Percentiles rank a stretch among this genome's conserved stretches.
These are phyloP conservation scores for Cyrtorhinus lividipennis DNA, from an alignment of 1,140 invertebrate species.

Conservation along the genomic window DNA sequence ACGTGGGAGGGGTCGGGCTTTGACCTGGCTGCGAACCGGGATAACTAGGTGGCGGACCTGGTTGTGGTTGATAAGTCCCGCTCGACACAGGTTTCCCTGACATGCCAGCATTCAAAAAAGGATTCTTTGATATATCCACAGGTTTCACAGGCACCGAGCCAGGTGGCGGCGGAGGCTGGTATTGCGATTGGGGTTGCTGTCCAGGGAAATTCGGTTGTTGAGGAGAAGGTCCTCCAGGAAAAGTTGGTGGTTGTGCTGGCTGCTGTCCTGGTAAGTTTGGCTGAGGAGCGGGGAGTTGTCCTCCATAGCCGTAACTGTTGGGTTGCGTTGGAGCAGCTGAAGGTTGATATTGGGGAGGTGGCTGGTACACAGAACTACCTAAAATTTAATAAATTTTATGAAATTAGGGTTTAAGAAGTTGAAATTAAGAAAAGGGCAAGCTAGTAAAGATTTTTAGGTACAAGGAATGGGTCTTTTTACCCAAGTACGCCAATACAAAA, in stretches of 20 bases:
- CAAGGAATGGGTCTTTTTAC: too few relatives aligned
- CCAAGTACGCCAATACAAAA: too few relatives aligned
- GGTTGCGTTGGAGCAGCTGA: neutral
- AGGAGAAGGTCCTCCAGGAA: neutral
- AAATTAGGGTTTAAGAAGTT: neutral
- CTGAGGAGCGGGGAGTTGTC: neutral
- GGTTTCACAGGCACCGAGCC: neutral
- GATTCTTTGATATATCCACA: constrained; percentile 7
- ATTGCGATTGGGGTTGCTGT: neutral
- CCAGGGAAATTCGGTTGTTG: neutral
- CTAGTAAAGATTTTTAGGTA: too few relatives aligned
- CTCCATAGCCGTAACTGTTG: neutral
- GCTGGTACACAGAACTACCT: neutral
- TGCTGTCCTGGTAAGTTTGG: constrained; percentile 1
- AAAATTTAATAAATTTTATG: too few relatives aligned
- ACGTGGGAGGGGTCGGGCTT: neutral
- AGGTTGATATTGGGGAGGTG: neutral
- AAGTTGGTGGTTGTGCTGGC: neutral
- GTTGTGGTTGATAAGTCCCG: neutral
- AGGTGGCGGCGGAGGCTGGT: neutral
- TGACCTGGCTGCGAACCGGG: neutral
- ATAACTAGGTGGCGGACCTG: neutral
- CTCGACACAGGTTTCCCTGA: constrained; percentile 2
- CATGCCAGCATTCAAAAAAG: constrained; percentile 6
- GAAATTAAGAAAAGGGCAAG: too few relatives aligned